Evolutionary conservation across 2,797 vertebrate species (phyloP), one percentile per base, ranked within the genome.

Genomic region (Acrossocheilus fasciatus): DNA sequence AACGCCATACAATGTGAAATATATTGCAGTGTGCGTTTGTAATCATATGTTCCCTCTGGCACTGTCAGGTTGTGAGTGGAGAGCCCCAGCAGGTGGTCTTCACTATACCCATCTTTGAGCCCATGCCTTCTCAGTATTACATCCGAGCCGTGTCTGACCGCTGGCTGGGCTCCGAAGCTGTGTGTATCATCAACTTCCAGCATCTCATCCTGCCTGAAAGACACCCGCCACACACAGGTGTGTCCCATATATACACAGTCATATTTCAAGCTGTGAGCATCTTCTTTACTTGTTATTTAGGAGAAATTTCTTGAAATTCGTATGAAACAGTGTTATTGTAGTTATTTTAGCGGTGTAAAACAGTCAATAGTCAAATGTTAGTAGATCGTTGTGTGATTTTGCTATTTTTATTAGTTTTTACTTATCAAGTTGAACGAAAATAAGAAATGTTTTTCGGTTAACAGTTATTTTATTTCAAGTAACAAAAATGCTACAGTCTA

Each of bases 91-190:
- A 97, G 86, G 88, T 99, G 23, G 96, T 99, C 5, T 99, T 99
- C 93, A 99, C 98, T 91, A 99, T 99, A 87, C 98, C 98, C 34
- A 99, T 99, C 93, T 99, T 99, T 92, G 98, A 99, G 93, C 98
- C 98, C 12, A 89, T 99, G 89, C 98, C 98, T 78, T 98, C 98
- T 9, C 98, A 99, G 86, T 99, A 99, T 94, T 99, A 99, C 90
- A 99, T 99, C 89, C 96, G 96, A 84, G 97, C 96, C 2, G 97
- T 99, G 78, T 99, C 98, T 0, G 98, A 99, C 93, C 96, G 98
- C 88, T 99, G 98, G 98, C 92, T 99, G 23, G 98, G 98, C 66
- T 97, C 98, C 10, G 98, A 99, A 88, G 96, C 97, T 14, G 96
- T 99, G 9, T 99, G 98, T 88, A 95, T 98, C 89, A 98, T 99